Conservation (phyloP, 2,888 invertebrate species). For the Stenurella melanura region DNA sequence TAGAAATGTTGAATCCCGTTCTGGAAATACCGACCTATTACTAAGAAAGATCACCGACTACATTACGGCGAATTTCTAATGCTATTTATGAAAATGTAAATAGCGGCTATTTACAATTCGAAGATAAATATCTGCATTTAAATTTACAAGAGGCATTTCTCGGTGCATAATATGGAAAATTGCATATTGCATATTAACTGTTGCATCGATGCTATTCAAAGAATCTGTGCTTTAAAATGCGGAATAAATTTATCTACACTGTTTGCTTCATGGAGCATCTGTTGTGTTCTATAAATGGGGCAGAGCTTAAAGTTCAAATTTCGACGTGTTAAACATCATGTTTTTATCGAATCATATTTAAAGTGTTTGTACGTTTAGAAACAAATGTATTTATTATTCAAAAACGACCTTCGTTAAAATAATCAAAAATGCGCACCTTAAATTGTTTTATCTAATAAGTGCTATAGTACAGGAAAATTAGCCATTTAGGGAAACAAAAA, state of each 20-base stretch:
- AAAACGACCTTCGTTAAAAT: too few species aligned
- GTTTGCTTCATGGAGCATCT: neutral
- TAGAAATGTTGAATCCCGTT: neutral
- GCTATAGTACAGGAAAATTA: too few species aligned
- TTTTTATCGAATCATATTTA: too few species aligned
- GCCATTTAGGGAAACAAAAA: too few species aligned
- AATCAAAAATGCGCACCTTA: too few species aligned
- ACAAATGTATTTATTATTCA: too few species aligned
- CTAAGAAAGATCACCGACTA: neutral
- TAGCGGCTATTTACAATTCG: slow-evolving; percentile 4
- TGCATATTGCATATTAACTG: slow-evolving; percentile 16
- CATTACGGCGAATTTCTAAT: slow-evolving; percentile 10
- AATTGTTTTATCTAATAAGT: too few species aligned
- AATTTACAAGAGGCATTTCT: neutral
- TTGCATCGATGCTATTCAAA: neutral
- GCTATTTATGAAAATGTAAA: slow-evolving; percentile 18
- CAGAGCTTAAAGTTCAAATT: neutral
- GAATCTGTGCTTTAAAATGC: neutral
- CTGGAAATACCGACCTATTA: neutral
- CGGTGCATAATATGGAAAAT: slow-evolving; percentile 8
- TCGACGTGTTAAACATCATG: neutral
- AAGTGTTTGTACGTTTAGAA: too few species aligned
- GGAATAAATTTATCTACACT: neutral
- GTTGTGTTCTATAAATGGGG: neutral
- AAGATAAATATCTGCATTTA: slow-evolving; percentile 17